Conservation (phyloP, 2,888 invertebrate genomes). For the Pandemis cinnamomeana region DNA sequence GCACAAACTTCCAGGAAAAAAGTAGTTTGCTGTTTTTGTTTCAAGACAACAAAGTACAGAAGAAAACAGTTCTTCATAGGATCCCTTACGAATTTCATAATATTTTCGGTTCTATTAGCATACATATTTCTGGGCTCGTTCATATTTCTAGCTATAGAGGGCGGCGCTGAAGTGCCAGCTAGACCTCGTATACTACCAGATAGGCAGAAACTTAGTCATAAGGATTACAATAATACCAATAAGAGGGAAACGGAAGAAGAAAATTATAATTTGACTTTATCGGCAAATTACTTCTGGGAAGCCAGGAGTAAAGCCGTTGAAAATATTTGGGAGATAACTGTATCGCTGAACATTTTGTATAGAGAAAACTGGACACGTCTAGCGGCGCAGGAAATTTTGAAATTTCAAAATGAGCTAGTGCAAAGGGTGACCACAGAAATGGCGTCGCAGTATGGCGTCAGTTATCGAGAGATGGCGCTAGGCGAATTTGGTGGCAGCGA, state of each 20-base stretch:
- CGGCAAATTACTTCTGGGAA: slow-evolving; percentile 81
- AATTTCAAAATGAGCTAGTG: slow-evolving; percentile 93
- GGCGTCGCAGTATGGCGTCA: slow-evolving; percentile 85
- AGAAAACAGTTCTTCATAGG: slow-evolving; percentile 88
- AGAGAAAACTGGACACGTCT: slow-evolving; percentile 95
- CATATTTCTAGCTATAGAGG: slow-evolving; percentile 94
- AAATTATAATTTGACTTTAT: slow-evolving; percentile 73
- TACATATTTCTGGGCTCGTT: slow-evolving; percentile 91
- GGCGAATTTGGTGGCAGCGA: slow-evolving; percentile 75
- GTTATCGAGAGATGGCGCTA: slow-evolving; percentile 81
- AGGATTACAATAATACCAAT: slow-evolving; percentile 75
- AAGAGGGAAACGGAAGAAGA: slow-evolving; percentile 75
- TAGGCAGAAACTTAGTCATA: slow-evolving; percentile 78
- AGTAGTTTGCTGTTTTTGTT: slow-evolving; percentile 83
- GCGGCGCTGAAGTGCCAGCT: slow-evolving; percentile 84
- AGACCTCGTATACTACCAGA: slow-evolving; percentile 79
- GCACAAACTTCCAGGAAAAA: slow-evolving; percentile 79
- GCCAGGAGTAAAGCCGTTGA: slow-evolving; percentile 88
- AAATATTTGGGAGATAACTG: slow-evolving; percentile 96
- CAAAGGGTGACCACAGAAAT: slow-evolving; percentile 92
- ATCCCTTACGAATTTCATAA: slow-evolving; percentile 91
- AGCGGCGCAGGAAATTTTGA: slow-evolving; percentile 90
- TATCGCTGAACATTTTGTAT: slow-evolving; percentile 93
- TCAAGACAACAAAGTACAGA: slow-evolving; percentile 82
- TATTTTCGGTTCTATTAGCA: slow-evolving; percentile 91